Evolutionary conservation across 2,888 invertebrate species (phyloP).

Genomic region (Germaria angustata): DNA sequence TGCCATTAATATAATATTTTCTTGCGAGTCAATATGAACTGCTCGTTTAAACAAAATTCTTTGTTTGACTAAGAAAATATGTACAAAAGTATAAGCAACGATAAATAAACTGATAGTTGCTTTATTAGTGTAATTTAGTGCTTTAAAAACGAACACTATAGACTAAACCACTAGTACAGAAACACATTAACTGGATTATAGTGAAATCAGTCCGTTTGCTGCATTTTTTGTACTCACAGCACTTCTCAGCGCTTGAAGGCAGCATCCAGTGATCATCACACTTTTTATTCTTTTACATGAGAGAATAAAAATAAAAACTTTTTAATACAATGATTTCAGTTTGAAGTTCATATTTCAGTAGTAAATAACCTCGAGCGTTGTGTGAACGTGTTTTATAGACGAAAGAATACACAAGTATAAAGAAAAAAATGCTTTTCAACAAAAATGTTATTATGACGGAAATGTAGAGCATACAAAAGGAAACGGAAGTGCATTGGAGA

Average conservation of each 20-base stretch:
- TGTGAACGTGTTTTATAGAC: conserved; percentile 53
- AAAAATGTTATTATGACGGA: conserved; percentile 57
- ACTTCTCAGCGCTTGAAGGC: background rate
- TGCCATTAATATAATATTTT: background rate
- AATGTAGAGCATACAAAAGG: conserved; percentile 51
- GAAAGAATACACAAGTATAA: too few species aligned
- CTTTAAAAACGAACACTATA: background rate
- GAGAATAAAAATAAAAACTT: conserved; percentile 66
- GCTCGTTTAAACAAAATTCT: conserved; percentile 4
- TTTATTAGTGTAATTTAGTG: conserved; percentile 34
- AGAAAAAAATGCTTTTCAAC: conserved; percentile 2
- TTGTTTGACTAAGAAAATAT: conserved; percentile 36
- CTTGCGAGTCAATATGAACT: background rate
- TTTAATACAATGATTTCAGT: conserved; percentile 67
- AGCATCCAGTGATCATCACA: conserved; percentile 17
- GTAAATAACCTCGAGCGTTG: conserved; percentile 61
- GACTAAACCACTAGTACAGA: conserved; percentile 11
- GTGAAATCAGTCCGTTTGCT: conserved; percentile 38
- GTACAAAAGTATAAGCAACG: conserved; percentile 30
- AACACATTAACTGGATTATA: background rate
- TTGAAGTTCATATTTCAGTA: conserved; percentile 66
- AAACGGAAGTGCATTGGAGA: conserved; percentile 61
- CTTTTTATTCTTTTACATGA: background rate
- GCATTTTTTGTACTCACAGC: conserved; percentile 23
- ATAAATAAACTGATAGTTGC: conserved; percentile 50